These are phyloP conservation scores for Drosophila subsilvestris DNA, from an alignment of 2,888 invertebrate genomes.

Conservation along the genomic window DNA sequence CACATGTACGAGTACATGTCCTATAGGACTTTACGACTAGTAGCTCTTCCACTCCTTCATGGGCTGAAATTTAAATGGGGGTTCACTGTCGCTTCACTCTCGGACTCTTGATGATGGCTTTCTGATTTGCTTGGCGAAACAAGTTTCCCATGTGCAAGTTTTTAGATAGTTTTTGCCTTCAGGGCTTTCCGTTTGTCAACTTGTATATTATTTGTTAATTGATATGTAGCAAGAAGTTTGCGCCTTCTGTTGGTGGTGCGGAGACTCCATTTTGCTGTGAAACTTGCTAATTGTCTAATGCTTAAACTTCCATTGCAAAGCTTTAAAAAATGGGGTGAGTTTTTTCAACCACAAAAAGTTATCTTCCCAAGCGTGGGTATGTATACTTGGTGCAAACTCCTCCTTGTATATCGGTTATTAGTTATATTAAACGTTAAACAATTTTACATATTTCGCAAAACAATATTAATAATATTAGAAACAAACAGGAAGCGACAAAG, in stretches of 20 bases:
- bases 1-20: background rate
- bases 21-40: background rate
- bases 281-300: slow-evolving; percentile 56
- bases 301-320: slow-evolving; percentile 52
- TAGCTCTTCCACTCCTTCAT: slow-evolving; percentile 41
- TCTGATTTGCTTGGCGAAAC: slow-evolving; percentile 75
- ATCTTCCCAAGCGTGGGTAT: background rate
- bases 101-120: slow-evolving; percentile 64
- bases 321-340: slow-evolving; percentile 44
- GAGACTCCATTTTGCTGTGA: slow-evolving; percentile 40
- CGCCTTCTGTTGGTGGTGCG: slow-evolving; percentile 14
- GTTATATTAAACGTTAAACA: slow-evolving; percentile 14
- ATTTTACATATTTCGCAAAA: slow-evolving; percentile 21
- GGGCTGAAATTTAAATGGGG: slow-evolving; percentile 62
- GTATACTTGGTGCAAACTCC: background rate
- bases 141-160: slow-evolving; percentile 56
- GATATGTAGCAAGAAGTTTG: slow-evolving; percentile 70
- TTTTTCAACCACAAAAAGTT: slow-evolving; percentile 19
- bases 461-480: slow-evolving; percentile 15
- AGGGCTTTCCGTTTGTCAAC: slow-evolving; percentile 62
- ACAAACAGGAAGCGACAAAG: slow-evolving; percentile 5
- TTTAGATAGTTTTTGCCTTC: slow-evolving; percentile 46
- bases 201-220: slow-evolving; percentile 79
- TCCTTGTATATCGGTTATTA: background rate
- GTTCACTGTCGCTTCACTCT: slow-evolving; percentile 48